A percentile compares a stretch with the other conserved stretches of the same genome.
Conservation (phyloP, 2,888 invertebrate genomes). For the Nezara viridula region DNA sequence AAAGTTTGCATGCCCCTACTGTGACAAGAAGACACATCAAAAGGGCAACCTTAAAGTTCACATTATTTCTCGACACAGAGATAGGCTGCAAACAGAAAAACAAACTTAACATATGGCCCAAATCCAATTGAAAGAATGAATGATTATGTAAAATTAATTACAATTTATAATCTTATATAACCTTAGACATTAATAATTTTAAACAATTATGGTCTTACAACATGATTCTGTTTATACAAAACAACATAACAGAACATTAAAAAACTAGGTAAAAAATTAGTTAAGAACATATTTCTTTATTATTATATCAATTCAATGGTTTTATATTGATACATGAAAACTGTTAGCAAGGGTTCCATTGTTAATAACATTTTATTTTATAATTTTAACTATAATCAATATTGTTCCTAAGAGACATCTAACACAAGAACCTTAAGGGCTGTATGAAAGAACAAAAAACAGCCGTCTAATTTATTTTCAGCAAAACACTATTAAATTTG, state of each 20-base stretch:
- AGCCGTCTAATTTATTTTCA: not conserved
- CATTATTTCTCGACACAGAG: constrained; percentile 64
- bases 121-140: not conserved
- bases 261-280: not conserved
- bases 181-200: not conserved
- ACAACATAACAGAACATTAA: not conserved
- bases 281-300: not conserved
- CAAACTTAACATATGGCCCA: constrained; percentile 45
- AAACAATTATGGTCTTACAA: not conserved
- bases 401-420: not conserved
- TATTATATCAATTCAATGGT: not conserved
- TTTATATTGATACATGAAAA: not conserved
- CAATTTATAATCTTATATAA: not conserved
- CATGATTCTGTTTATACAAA: not conserved
- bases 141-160: not conserved
- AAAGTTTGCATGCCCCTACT: constrained; percentile 67
- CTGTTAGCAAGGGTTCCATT: not conserved
- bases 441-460: not conserved
- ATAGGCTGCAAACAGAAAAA: constrained; percentile 61
- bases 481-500: not conserved
- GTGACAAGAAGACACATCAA: constrained; percentile 67
- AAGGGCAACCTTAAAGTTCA: constrained; percentile 66
- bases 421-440: not conserved
- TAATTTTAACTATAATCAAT: not conserved
- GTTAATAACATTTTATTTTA: no score